Percentiles rank a stretch among this genome's conserved stretches.
phyloP scores from a whole-genome alignment of 2,888 invertebrate genomes.

The Cordylochernes scorpioides region DNA sequence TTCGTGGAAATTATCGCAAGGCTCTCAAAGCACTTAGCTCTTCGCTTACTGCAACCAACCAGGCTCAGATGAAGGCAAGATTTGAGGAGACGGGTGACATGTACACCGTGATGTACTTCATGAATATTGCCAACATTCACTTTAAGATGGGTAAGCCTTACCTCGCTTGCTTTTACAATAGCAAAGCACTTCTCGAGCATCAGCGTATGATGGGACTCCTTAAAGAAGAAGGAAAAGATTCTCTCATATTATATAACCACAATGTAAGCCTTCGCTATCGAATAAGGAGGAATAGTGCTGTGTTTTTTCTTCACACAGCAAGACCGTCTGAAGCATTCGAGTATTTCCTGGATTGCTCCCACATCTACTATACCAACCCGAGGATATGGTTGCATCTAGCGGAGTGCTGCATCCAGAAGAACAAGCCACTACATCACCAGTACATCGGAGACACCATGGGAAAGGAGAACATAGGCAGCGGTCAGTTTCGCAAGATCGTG shows the following conservation, averaged over 20 bases:
- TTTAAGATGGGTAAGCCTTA: constrained; percentile 51
- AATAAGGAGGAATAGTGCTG: constrained; percentile 51
- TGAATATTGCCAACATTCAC: constrained; percentile 54
- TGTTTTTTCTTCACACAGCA: constrained; percentile 51
- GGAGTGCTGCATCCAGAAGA: constrained; percentile 54
- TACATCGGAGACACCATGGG: no score
- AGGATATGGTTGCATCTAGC: constrained; percentile 72
- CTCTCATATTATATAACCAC: no score
- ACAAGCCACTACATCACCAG: constrained; percentile 27
- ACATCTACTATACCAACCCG: constrained; percentile 61
- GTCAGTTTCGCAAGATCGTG: no score
- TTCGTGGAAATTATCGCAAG: constrained; percentile 34
- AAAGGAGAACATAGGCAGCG: no score
- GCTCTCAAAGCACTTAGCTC: constrained; percentile 31
- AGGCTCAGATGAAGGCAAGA: constrained; percentile 4
- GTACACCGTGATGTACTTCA: constrained; percentile 37
- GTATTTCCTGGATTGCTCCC: constrained; percentile 56
- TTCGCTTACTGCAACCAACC: constrained; percentile 13
- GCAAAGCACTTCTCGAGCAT: constrained; percentile 48
- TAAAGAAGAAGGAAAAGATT: constrained; percentile 1
- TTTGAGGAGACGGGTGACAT: constrained; percentile 30
- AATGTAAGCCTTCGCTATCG: no score
- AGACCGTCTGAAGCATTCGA: constrained; percentile 64
- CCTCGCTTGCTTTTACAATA: constrained; percentile 48
- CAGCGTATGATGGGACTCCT: constrained; percentile 21